A percentile compares a stretch with the other conserved stretches of the same genome.
Conservation (phyloP, 1,140 invertebrate species). For the Zaprionus ornatus region DNA sequence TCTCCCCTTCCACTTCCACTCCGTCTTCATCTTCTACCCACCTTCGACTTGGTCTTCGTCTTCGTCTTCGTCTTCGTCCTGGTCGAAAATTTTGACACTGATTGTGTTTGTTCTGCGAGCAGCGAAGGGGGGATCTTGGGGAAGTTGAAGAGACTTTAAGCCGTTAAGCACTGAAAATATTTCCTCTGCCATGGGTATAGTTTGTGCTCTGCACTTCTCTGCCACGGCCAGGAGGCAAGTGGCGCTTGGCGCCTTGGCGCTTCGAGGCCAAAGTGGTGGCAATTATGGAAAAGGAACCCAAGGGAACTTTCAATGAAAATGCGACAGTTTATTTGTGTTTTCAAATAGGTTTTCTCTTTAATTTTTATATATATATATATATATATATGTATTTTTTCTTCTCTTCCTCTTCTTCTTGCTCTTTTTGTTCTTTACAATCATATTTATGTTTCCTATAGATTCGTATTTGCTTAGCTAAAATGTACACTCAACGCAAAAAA, state of each 20-base stretch:
- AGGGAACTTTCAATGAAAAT: conserved; percentile 12
- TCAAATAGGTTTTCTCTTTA: conserved; percentile 51
- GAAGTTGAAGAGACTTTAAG: conserved; percentile 40
- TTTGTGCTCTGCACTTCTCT: conserved; percentile 18
- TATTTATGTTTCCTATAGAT: conserved; percentile 43
- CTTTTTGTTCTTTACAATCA: conserved; percentile 53
- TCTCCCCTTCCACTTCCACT: conserved; percentile 22
- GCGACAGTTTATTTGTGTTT: conserved; percentile 26
- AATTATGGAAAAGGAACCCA: conserved; percentile 41
- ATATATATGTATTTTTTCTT: conserved; percentile 28
- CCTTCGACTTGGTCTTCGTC: neutral
- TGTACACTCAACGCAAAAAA: conserved; percentile 68
- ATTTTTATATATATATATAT: conserved; percentile 23
- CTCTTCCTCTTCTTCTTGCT: conserved; percentile 10
- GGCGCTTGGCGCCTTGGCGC: conserved; percentile 38
- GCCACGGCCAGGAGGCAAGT: conserved; percentile 25
- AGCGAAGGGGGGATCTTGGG: neutral
- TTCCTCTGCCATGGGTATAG: conserved; percentile 45
- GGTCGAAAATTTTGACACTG: conserved; percentile 75
- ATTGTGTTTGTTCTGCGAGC: conserved; percentile 65
- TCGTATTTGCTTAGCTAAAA: conserved; percentile 69
- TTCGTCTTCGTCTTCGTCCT: conserved; percentile 34
- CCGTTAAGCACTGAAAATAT: conserved; percentile 70
- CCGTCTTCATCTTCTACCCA: neutral
- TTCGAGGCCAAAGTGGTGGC: conserved; percentile 37